Evolutionary conservation across 2,797 vertebrate species (phyloP).

Genomic region (Characodon lateralis): DNA sequence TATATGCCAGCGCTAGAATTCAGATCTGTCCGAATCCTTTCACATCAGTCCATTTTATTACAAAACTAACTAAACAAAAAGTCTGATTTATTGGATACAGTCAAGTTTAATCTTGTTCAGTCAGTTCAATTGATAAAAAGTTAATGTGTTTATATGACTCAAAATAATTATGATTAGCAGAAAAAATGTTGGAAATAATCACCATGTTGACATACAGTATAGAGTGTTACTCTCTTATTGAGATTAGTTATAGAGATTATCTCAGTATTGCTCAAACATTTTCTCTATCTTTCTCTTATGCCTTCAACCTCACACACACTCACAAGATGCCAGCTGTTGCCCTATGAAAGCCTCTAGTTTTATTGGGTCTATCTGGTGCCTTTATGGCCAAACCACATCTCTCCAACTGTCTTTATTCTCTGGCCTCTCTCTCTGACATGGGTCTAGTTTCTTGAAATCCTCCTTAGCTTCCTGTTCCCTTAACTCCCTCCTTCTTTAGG

Average conservation of each 20-base stretch:
- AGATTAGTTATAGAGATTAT: constrained; percentile 32
- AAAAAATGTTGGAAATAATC: background rate
- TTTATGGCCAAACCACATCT: constrained; percentile 66
- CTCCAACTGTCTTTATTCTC: constrained; percentile 58
- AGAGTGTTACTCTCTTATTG: constrained; percentile 16
- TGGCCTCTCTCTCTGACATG: constrained; percentile 30
- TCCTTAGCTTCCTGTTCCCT: constrained; percentile 37
- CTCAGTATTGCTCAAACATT: constrained; percentile 7
- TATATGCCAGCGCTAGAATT: background rate
- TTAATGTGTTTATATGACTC: background rate
- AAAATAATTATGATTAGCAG: background rate
- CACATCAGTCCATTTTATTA: background rate
- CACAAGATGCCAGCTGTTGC: constrained; percentile 56
- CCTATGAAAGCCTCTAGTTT: constrained; percentile 54
- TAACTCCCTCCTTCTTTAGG: constrained; percentile 30
- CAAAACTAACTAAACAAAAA: background rate
- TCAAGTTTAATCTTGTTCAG: background rate
- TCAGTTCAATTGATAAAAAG: background rate
- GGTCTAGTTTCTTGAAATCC: constrained; percentile 46
- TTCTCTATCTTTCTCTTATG: background rate
- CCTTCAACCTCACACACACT: constrained; percentile 12
- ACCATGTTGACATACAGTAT: background rate
- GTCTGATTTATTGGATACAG: background rate
- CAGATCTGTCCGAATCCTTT: background rate
- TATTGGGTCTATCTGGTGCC: constrained; percentile 67